Percentiles rank a stretch among this genome's conserved stretches.
Evolutionary conservation across 2,797 vertebrate species (phyloP).

Genomic region (Malacoctenus gilli): DNA sequence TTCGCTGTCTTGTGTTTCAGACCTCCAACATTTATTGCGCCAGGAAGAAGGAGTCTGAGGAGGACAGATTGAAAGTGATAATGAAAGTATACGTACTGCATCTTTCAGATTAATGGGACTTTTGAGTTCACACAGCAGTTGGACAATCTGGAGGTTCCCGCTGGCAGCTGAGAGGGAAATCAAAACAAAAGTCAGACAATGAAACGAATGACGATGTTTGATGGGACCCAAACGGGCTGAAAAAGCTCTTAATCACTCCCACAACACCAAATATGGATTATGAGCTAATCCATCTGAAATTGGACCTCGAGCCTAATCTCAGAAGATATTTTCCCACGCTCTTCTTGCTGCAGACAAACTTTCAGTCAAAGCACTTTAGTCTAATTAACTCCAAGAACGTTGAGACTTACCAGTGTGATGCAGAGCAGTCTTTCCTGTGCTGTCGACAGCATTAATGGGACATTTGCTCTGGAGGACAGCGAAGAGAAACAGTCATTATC

Average conservation of each 20-base stretch:
- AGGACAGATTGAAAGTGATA: constrained; percentile 21
- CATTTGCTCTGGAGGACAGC: constrained; percentile 85
- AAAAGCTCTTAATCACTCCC: constrained; percentile 23
- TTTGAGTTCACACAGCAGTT: constrained; percentile 89
- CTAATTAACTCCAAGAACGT: constrained; percentile 15
- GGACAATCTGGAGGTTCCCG: constrained; percentile 86
- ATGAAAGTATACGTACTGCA: constrained; percentile 81
- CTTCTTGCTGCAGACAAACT: constrained; percentile 17
- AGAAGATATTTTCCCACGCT: constrained; percentile 37
- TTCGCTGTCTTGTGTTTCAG: constrained; percentile 26
- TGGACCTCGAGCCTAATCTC: constrained; percentile 36
- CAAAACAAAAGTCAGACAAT: constrained; percentile 26
- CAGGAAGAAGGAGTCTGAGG: constrained; percentile 40
- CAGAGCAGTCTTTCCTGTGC: constrained; percentile 88
- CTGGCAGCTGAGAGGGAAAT: constrained; percentile 79
- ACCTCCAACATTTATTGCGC: constrained; percentile 10
- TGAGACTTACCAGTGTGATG: constrained; percentile 89
- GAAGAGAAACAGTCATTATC: background rate
- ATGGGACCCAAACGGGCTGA: constrained; percentile 7
- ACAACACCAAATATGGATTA: constrained; percentile 11
- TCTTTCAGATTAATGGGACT: constrained; percentile 89
- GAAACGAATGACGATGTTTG: constrained; percentile 9
- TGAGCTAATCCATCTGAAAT: constrained; percentile 34
- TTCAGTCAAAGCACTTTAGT: constrained; percentile 4
- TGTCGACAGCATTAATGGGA: constrained; percentile 82